Base-by-base conservation (phyloP, 35 echinoderm and acorn worm genomes). In the Anneissia japonica region DNA sequence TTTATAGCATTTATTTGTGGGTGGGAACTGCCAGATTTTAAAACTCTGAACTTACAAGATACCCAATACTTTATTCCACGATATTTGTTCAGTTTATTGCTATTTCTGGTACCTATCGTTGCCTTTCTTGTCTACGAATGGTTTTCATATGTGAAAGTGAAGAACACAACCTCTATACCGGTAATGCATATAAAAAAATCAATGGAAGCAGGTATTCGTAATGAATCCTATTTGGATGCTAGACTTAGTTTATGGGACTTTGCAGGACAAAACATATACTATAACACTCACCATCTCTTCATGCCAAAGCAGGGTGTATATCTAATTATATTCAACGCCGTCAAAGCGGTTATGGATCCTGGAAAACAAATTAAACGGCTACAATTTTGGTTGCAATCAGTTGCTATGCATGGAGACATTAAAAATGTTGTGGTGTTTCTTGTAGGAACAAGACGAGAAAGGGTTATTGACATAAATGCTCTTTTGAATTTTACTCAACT, bases 221-320 rank as follows among this genome's bases (percentile, higher is more conserved):
- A 45, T 7, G 40, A 45, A 45, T 16, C 40, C 16, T 45, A 7
- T 16, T 45, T 45, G 40, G 40, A 45, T 30, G 28, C 36, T 19
- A 79, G 36, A 23, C 36, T 79, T 31, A 79, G 33, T 36, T 19
- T 79, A 34, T 79, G 77, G 77, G 77, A 79, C 26, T n/a, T n/a
- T n/a, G n/a, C n/a, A n/a, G n/a, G n/a, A n/a, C n/a, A n/a, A n/a
- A n/a, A n/a, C n/a, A n/a, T n/a, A n/a, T 79, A 35, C 21, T 79
- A 79, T 21, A 79, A 33, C 28, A 81, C 79, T 5, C 79, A 81
- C 79, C 79, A 81, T 39, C 35, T 81, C 2, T 81, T 81, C 28
- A 81, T 81, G 36, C 35, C 79, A 37, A 30, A 14, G 28, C 79
- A 39, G 17, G 79, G 35, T 23, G 38, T 81, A 19, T 81, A 38